Base-by-base conservation (phyloP, 2,113 vertebrate species). In the Callorhinus ursinus region DNA sequence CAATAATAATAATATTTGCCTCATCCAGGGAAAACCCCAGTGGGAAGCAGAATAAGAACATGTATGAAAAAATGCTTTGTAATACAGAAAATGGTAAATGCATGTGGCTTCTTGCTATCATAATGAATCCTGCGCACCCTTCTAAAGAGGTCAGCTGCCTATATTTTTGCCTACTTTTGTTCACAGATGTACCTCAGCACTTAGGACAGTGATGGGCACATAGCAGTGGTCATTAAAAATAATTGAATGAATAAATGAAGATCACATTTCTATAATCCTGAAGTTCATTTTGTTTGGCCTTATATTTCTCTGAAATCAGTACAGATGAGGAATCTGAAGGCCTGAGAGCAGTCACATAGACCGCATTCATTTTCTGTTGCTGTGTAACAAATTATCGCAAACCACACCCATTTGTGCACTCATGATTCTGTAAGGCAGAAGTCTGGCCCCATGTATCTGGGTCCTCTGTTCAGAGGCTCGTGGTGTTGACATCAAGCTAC, bases 31-130 rank as follows among this genome's bases (percentile, higher is more conserved):
- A 90, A 95, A 93, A 9, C 42, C 74, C 65, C 42, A 76, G 7
- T 31, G 33, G 65, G 24, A 95, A 84, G 84, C n/a, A 95, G 11
- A 93, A 49, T 79, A 88, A 51, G 28, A 96, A 88, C 11, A 51
- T 24, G 22, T 42, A 39, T 22, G 49, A 63, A 92, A 82, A 90
- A 72, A 36, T 59, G 31, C 7, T 80, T 96, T 33, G 0, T 67
- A 57, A 81, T 16, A 15, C 13, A 63, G 31, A 57, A 89, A 94
- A 28, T 88, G 26, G 31, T 59, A 89, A 63, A 67, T 4, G 12
- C 5, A 42, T 22, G 0, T 33, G 33, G 11, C 16, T 69, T 61
- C 55, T 76, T 86, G 46, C 55, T 61, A 72, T 8, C 31, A 13
- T 26, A 74, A 67, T 33, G 63, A 88, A 88, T 80, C 42, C 16